phyloP scores from a whole-genome alignment of 2,797 vertebrate species.

The Sternotherus odoratus region DNA sequence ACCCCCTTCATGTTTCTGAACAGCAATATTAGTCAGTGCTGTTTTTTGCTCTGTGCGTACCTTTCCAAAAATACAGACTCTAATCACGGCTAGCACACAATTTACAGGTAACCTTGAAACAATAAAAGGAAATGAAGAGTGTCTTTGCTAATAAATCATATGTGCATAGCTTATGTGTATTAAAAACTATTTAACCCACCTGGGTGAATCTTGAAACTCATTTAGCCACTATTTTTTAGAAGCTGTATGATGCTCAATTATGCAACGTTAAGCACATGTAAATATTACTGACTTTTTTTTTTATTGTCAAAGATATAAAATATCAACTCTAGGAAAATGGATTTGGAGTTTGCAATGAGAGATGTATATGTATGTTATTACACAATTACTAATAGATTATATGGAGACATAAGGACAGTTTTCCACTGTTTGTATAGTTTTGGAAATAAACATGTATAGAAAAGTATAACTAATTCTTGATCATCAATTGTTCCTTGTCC shows the following conservation, averaged over 20 bases:
- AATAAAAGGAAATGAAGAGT: constrained; percentile 33
- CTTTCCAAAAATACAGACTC: constrained; percentile 50
- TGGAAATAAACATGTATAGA: constrained; percentile 83
- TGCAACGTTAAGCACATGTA: constrained; percentile 88
- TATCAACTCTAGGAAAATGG: constrained; percentile 72
- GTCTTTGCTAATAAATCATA: constrained; percentile 63
- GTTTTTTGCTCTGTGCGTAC: constrained; percentile 55
- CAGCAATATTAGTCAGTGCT: constrained; percentile 41
- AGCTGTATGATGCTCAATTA: constrained; percentile 69
- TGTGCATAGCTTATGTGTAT: constrained; percentile 54
- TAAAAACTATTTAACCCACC: constrained; percentile 49
- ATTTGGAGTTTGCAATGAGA: constrained; percentile 77
- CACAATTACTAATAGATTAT: constrained; percentile 75
- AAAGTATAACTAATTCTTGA: constrained; percentile 79
- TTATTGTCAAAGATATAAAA: constrained; percentile 68
- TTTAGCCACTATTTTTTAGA: constrained; percentile 69
- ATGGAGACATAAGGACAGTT: constrained; percentile 62
- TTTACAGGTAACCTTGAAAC: constrained; percentile 56
- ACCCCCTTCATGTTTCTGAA: constrained; percentile 46
- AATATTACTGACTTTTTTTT: constrained; percentile 82
- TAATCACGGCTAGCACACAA: constrained; percentile 38
- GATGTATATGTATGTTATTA: constrained; percentile 79
- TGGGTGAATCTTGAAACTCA: constrained; percentile 73
- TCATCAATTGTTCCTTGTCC: constrained; percentile 72
- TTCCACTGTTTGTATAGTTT: constrained; percentile 79